Evolutionary conservation across 2,888 invertebrate genomes (phyloP).

Genomic region (Fragum fragum): DNA sequence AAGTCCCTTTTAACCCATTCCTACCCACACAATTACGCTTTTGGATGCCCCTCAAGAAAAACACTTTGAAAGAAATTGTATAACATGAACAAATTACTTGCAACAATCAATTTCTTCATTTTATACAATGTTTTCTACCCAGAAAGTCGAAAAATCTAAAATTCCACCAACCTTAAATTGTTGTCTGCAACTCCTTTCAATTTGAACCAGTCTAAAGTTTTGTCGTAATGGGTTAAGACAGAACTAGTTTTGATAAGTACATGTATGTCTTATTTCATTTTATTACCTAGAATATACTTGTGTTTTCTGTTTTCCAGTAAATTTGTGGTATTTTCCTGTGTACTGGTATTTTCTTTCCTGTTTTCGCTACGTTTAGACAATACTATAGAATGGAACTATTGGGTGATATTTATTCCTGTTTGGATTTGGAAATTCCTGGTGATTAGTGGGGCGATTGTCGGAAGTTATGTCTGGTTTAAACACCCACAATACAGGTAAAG

Average conservation of each 20-base stretch:
- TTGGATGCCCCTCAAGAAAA: too few species aligned
- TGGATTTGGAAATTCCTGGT: conserved; percentile 98
- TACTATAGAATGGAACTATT: conserved; percentile 95
- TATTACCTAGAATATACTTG: not conserved
- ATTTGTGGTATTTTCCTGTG: conserved; percentile 97
- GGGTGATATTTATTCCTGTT: conserved; percentile 98
- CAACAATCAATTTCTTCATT: too few species aligned
- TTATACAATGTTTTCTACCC: too few species aligned
- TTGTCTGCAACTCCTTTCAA: too few species aligned
- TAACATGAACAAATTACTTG: too few species aligned
- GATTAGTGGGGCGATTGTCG: conserved; percentile 95
- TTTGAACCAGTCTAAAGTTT: too few species aligned
- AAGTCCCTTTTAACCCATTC: too few species aligned
- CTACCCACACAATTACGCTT: too few species aligned
- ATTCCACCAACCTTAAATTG: too few species aligned
- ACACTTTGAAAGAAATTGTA: too few species aligned
- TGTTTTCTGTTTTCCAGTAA: conserved; percentile 91
- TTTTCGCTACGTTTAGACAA: conserved; percentile 96
- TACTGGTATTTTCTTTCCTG: conserved; percentile 96
- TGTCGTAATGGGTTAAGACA: too few species aligned
- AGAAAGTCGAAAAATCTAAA: too few species aligned
- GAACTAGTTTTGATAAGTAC: not conserved
- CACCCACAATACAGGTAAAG: conserved; percentile 98
- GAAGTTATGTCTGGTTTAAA: conserved; percentile 98
- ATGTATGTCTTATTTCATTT: not conserved